These are phyloP conservation scores for Oligia strigilis DNA, from an alignment of 2,888 invertebrate genomes.

Conservation along the genomic window DNA sequence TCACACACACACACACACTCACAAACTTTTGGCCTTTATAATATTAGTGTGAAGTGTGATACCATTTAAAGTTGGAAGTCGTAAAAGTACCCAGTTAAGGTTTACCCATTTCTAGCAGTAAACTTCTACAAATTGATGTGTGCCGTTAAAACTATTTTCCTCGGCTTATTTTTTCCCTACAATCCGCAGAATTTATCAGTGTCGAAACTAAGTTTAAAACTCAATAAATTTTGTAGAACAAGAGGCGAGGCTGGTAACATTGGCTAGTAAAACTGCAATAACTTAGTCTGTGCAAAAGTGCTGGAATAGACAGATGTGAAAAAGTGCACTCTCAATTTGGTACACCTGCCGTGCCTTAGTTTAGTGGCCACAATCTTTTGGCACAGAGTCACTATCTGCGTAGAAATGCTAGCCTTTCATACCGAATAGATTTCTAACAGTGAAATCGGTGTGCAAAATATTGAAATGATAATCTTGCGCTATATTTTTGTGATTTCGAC, in stretches of 20 bases:
- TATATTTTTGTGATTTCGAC: neutral
- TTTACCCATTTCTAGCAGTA: neutral
- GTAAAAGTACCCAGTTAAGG: neutral
- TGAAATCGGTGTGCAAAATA: neutral
- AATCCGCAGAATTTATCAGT: slow-evolving; percentile 19
- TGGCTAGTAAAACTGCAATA: slow-evolving; percentile 33
- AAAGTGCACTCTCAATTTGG: slow-evolving; percentile 45
- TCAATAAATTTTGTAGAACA: slow-evolving; percentile 42
- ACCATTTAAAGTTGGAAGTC: neutral
- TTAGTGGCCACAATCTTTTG: slow-evolving; percentile 43
- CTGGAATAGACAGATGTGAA: slow-evolving; percentile 32
- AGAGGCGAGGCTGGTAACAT: slow-evolving; percentile 15
- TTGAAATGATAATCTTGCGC: neutral
- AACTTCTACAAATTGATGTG: neutral
- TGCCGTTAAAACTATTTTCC: neutral
- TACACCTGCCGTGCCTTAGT: slow-evolving; percentile 38
- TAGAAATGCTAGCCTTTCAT: slow-evolving; percentile 23
- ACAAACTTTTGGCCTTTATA: too few relatives aligned
- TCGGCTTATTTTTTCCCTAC: neutral
- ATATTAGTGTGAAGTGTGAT: too few relatives aligned
- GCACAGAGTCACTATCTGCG: slow-evolving; percentile 26
- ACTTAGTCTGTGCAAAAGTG: slow-evolving; percentile 36
- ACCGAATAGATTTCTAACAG: neutral
- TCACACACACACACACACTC: too few relatives aligned
- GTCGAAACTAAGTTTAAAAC: slow-evolving; percentile 46